Percentiles rank a stretch among this genome's conserved stretches.
These are phyloP conservation scores for Rhinolophus ferrumequinum DNA, from an alignment of 2,113 vertebrate genomes.

Conservation along the genomic window DNA sequence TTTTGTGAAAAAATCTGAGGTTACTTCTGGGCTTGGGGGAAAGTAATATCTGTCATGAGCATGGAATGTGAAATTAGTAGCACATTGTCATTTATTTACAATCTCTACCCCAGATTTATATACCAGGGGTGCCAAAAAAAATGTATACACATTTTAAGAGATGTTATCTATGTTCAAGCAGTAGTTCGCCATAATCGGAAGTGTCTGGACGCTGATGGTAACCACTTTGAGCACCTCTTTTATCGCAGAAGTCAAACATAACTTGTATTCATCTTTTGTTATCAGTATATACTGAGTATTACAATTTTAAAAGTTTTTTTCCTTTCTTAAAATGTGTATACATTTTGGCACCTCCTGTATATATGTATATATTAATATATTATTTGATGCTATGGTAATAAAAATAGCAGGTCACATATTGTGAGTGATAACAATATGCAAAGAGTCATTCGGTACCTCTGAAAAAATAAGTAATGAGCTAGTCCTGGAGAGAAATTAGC, in stretches of 20 bases:
- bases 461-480: slow-evolving; percentile 25
- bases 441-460: not conserved
- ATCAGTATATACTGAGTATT: too few relatives aligned
- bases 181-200: too few relatives aligned
- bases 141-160: too few relatives aligned
- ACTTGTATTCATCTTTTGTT: too few relatives aligned
- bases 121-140: too few relatives aligned
- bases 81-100: not conserved
- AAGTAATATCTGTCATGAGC: not conserved
- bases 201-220: too few relatives aligned
- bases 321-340: too few relatives aligned
- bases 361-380: not conserved
- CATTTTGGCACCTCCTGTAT: not conserved
- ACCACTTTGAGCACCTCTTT: too few relatives aligned
- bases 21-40: not conserved
- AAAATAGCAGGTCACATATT: not conserved
- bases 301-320: too few relatives aligned
- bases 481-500: not conserved
- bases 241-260: too few relatives aligned
- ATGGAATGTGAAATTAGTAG: not conserved
- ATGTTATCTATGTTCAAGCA: too few relatives aligned
- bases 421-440: not conserved
- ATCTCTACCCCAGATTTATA: not conserved
- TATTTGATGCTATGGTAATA: not conserved
- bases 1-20: not conserved